These are phyloP conservation scores for Oryzias celebensis DNA, from an alignment of 2,113 vertebrate genomes.

Conservation along the genomic window DNA sequence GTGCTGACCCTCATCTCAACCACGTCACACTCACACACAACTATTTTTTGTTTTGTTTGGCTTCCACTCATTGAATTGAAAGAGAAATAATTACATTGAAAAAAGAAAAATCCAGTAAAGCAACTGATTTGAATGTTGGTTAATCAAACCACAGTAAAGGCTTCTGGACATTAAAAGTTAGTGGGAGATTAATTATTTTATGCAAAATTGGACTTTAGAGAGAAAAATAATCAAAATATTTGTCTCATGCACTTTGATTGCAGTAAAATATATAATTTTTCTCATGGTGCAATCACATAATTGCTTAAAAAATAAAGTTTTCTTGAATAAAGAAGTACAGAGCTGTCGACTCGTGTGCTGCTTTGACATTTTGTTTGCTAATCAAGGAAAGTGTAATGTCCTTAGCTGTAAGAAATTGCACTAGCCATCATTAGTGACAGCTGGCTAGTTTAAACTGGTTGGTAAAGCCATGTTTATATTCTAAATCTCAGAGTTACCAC, in stretches of 20 bases:
- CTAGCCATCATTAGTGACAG: conserved; percentile 1
- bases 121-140: conserved; percentile 17
- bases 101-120: not conserved
- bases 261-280: not conserved
- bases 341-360: not conserved
- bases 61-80: conserved; percentile 27
- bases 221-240: not conserved
- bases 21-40: conserved; percentile 7
- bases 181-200: not conserved
- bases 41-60: conserved; percentile 25
- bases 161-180: conserved; percentile 5
- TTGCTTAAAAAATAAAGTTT: conserved; percentile 4
- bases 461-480: not conserved
- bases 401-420: conserved; percentile 3
- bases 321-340: not conserved
- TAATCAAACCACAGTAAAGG: conserved; percentile 10
- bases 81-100: conserved; percentile 15
- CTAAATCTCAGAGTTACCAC: too few relatives aligned
- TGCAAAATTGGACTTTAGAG: too few relatives aligned
- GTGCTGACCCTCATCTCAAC: too few relatives aligned
- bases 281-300: not conserved
- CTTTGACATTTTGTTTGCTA: conserved; percentile 2
- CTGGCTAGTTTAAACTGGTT: too few relatives aligned
- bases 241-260: not conserved
- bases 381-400: not conserved